Evolutionary conservation across 2,888 invertebrate species (phyloP), one percentile per base, ranked within the genome.

Genomic region (Hybos culiciformis): DNA sequence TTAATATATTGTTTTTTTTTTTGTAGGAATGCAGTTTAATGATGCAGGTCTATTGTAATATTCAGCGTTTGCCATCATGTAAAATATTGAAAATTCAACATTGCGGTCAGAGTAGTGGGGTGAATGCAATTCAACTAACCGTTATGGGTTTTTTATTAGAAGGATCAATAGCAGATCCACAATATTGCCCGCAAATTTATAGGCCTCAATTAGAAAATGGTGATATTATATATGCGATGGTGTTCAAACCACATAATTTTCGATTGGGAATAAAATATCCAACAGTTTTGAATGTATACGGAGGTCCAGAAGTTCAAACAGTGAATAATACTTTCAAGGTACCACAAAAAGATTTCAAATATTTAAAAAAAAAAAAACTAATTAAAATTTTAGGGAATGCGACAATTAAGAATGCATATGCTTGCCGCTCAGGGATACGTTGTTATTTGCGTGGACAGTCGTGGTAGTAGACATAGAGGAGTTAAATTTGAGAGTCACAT

Each of bases 241-340:
- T 93, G 50, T 93, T 92, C 69, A 83, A 86, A 56, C 88, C 87
- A 3, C 78, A 80, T 57, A 75, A 77, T 60, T 79, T 75, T 54
- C 71, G 74, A 52, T 45, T 64, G 43, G 67, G 66, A 17, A 59
- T 65, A n/a, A 64, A 66, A 46, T 91, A 92, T 69, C 96, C 98
- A 1, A 92, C 93, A 14, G 83, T 98, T 46, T 74, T 97, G 39
- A 92, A 93, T 66, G 90, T 99, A 42, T 99, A 98, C 62, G 98
- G 94, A 3, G 98, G 98, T 0, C 98, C 98, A 0, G 94, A 96
- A 64, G 93, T 97, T 38, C 97, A 99, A 69, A 77, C 94, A 31
- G 97, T 98, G 46, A 87, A 88, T 42, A 97, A 98, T 68, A 84
- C 86, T 6, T 94, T 90, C 59, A 88, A 90, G 75, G 88, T 88